Evolutionary conservation across 23 tunicate species (phyloP).

Genomic region (Ascidia mentula): DNA sequence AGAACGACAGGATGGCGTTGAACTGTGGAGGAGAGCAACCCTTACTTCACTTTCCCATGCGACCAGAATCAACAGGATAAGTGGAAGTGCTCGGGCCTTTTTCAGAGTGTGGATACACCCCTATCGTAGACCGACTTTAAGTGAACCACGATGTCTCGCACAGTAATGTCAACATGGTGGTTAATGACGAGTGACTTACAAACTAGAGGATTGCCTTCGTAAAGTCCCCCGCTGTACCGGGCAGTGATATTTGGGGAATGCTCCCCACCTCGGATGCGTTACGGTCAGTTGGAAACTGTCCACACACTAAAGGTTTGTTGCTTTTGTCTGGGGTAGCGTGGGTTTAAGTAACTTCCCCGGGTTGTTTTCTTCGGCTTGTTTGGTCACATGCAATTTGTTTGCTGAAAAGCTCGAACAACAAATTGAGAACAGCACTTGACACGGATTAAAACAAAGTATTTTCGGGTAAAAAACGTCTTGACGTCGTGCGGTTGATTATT

Average conservation of each 20-base stretch:
- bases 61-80: not conserved
- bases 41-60: conserved; percentile 1
- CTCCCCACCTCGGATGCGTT: not conserved
- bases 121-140: not conserved
- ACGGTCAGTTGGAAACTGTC: not conserved
- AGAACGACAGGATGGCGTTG: not conserved
- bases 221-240: not conserved
- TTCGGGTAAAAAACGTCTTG: too few species aligned
- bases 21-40: conserved; percentile 7
- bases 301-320: not conserved
- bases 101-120: not conserved
- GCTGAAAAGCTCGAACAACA: too few species aligned
- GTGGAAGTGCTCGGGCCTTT: not conserved
- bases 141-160: not conserved
- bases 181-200: not conserved
- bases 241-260: not conserved
- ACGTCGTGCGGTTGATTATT: too few species aligned
- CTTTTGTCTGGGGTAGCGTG: not conserved
- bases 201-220: not conserved
- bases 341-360: not conserved
- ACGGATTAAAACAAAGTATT: too few species aligned
- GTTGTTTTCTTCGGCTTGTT: too few species aligned
- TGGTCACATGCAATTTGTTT: too few species aligned
- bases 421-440: too few species aligned
- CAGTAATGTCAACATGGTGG: not conserved